These are phyloP conservation scores for Sphinx pinastri DNA, from an alignment of 2,888 invertebrate species.

Conservation along the genomic window DNA sequence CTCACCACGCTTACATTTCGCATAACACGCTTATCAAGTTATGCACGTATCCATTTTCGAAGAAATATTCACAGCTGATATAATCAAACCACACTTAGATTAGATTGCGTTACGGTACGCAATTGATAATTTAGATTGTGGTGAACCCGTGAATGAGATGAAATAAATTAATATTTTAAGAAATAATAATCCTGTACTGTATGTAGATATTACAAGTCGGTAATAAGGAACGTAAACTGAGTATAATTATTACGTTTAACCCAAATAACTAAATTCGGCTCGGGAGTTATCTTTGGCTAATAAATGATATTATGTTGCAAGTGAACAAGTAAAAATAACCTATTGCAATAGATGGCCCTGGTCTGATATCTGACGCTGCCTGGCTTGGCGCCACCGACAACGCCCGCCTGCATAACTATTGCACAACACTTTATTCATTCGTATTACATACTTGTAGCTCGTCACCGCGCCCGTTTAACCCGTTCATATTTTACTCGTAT, in stretches of 20 bases:
- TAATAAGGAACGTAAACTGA: not conserved
- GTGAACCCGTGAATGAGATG: not conserved
- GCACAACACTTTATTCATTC: constrained; percentile 40
- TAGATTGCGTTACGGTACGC: not conserved
- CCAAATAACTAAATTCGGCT: not conserved
- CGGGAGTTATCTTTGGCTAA: constrained; percentile 9
- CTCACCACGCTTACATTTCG: constrained; percentile 23
- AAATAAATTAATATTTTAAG: not conserved
- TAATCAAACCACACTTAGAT: constrained; percentile 17
- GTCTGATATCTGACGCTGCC: constrained; percentile 38
- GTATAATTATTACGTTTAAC: not conserved
- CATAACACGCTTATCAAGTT: constrained; percentile 22
- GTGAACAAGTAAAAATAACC: constrained; percentile 49
- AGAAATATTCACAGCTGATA: constrained; percentile 22
- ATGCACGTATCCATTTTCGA: constrained; percentile 22
- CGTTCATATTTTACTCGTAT: too few relatives aligned
- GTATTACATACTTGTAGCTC: not conserved
- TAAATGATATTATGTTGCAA: constrained; percentile 42
- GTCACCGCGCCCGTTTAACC: not conserved
- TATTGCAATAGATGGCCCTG: constrained; percentile 56
- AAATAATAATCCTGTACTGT: not conserved
- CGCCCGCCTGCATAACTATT: constrained; percentile 40
- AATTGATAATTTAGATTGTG: not conserved
- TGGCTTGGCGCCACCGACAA: constrained; percentile 62
- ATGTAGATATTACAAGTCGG: not conserved